Evolutionary conservation across 2,888 invertebrate genomes (phyloP).

Genomic region (Heterodera filipjevi): DNA sequence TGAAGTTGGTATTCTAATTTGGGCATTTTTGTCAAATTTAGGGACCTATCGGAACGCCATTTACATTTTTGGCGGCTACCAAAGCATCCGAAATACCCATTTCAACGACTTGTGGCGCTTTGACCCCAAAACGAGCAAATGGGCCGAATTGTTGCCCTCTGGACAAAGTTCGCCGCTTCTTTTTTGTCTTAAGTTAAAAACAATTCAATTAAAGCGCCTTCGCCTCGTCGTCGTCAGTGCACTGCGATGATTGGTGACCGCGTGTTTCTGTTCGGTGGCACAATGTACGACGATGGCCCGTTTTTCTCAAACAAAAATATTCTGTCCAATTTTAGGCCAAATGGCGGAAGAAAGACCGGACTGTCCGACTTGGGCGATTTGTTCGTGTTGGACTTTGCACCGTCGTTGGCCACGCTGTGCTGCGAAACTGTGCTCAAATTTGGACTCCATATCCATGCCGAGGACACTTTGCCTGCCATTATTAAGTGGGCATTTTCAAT

Average conservation of each 20-base stretch:
- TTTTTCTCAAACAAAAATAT: not conserved
- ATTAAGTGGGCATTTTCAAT: constrained; percentile 22
- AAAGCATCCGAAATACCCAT: constrained; percentile 78
- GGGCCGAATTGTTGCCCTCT: constrained; percentile 70
- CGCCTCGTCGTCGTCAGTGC: constrained; percentile 73
- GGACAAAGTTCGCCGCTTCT: constrained; percentile 49
- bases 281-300: constrained; percentile 68
- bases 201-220: constrained; percentile 57
- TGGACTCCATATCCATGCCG: constrained; percentile 9
- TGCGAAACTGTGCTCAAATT: constrained; percentile 29
- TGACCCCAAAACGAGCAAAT: constrained; percentile 66
- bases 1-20: no score
- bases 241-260: constrained; percentile 77
- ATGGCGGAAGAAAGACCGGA: constrained; percentile 26
- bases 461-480: constrained; percentile 25
- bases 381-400: constrained; percentile 55
- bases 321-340: constrained; percentile 33
- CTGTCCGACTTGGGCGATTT: constrained; percentile 59
- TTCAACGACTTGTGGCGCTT: constrained; percentile 83
- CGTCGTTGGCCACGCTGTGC: constrained; percentile 31
- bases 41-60: constrained; percentile 74
- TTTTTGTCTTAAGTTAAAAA: not conserved
- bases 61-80: constrained; percentile 88
- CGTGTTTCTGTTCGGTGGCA: constrained; percentile 86
- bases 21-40: not conserved